Conservation (phyloP, 2,113 vertebrate genomes). For the Numida meleagris region DNA sequence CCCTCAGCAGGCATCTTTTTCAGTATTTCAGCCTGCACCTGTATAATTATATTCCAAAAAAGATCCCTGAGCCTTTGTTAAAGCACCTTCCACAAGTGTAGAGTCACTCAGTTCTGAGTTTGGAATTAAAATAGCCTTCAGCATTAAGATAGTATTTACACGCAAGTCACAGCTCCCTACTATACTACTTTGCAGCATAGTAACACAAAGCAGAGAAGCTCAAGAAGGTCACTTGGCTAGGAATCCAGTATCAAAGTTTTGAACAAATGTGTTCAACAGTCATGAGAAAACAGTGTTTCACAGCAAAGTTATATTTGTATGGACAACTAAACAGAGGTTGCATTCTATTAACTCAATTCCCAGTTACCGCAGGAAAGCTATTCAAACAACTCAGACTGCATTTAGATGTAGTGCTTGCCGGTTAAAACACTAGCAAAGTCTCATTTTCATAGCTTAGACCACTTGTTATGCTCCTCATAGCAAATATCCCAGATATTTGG, state of each 20-base stretch:
- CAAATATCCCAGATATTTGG: not conserved
- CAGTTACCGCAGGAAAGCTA: not conserved
- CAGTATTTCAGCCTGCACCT: not conserved
- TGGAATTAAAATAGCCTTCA: not conserved
- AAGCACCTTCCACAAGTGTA: not conserved
- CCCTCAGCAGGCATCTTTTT: not conserved
- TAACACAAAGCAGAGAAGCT: not conserved
- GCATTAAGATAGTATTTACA: not conserved
- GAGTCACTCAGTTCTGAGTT: not conserved
- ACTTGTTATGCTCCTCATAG: not conserved
- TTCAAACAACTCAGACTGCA: not conserved
- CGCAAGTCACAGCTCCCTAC: not conserved
- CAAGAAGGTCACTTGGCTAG: not conserved
- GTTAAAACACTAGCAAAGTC: not conserved
- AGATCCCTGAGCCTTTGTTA: not conserved
- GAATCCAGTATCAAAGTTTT: not conserved
- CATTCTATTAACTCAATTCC: not conserved
- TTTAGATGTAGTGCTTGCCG: not conserved
- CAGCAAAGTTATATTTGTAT: not conserved
- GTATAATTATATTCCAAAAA: too few species aligned
- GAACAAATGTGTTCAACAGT: not conserved
- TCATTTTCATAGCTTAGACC: not conserved
- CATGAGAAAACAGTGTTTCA: not conserved
- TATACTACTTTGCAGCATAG: rapidly evolving
- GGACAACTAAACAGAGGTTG: not conserved